Evolutionary conservation across 2,888 invertebrate species (phyloP).

Genomic region (Callyntrura sp.): DNA sequence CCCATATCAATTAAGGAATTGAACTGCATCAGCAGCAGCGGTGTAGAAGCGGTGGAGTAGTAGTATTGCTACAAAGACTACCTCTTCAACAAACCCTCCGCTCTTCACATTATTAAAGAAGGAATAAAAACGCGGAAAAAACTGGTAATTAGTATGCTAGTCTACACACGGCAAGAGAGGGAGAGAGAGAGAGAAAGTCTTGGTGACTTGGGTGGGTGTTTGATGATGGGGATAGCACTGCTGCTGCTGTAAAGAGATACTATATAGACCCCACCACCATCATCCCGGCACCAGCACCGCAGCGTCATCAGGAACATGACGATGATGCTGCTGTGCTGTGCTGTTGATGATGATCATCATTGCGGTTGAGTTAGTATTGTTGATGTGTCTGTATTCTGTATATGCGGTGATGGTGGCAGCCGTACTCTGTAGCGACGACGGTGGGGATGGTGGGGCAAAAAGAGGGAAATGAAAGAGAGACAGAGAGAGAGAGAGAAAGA

Average conservation of each 20-base stretch:
- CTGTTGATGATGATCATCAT: slow-evolving; percentile 10
- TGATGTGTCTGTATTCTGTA: background rate
- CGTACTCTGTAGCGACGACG: too few relatives aligned
- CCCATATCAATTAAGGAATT: slow-evolving; percentile 70
- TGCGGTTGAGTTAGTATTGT: slow-evolving; percentile 45
- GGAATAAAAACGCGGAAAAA: slow-evolving; percentile 38
- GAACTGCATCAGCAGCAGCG: slow-evolving; percentile 66
- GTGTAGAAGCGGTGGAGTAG: too few relatives aligned
- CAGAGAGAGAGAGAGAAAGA: background rate
- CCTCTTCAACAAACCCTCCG: background rate
- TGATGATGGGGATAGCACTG: background rate
- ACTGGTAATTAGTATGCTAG: slow-evolving; percentile 60
- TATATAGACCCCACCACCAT: background rate
- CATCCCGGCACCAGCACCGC: background rate
- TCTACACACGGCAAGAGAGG: slow-evolving; percentile 1
- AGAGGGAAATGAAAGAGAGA: background rate
- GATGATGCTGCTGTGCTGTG: too few relatives aligned
- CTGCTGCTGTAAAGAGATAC: too few relatives aligned
- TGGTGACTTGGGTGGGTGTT: background rate
- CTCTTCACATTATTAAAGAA: slow-evolving; percentile 17
- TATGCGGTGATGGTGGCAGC: background rate
- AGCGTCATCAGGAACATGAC: background rate
- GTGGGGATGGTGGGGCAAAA: too few relatives aligned
- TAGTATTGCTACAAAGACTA: too few relatives aligned
- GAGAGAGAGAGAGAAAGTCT: too few relatives aligned